Evolutionary conservation across 2,888 invertebrate species (phyloP).

Genomic region (Cenopis cana): DNA sequence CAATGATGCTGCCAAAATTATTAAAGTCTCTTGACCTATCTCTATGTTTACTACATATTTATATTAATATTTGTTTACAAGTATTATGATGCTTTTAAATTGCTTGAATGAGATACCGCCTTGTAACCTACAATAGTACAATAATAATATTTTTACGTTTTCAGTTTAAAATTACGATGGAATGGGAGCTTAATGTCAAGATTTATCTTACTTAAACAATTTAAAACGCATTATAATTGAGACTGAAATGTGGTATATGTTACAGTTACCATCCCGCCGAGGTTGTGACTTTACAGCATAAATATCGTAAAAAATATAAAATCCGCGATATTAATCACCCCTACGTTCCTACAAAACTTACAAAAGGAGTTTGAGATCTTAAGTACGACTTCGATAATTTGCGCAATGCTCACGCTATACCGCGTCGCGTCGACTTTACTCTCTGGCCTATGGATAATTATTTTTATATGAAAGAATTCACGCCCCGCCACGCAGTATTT

Average conservation of each 20-base stretch:
- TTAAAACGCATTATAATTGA: slow-evolving; percentile 18
- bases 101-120: not conserved
- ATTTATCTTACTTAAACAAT: not conserved
- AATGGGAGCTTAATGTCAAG: not conserved
- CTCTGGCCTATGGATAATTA: no score
- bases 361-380: not conserved
- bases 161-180: no score
- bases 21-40: slow-evolving; percentile 24
- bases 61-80: slow-evolving; percentile 1
- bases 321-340: not conserved
- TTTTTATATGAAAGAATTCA: not conserved
- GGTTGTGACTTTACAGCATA: slow-evolving; percentile 51
- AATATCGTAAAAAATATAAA: slow-evolving; percentile 7
- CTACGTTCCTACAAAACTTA: not conserved
- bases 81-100: not conserved
- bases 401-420: not conserved
- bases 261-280: slow-evolving; percentile 50
- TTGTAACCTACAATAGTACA: not conserved
- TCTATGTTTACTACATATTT: not conserved
- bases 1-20: slow-evolving; percentile 54
- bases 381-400: not conserved
- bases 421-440: no score
- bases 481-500: not conserved
- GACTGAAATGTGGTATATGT: slow-evolving; percentile 42
- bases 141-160: not conserved